Percentiles rank a stretch among this genome's conserved stretches.
phyloP scores from a whole-genome alignment of 1,140 invertebrate species.

The Nylanderia fulva region DNA sequence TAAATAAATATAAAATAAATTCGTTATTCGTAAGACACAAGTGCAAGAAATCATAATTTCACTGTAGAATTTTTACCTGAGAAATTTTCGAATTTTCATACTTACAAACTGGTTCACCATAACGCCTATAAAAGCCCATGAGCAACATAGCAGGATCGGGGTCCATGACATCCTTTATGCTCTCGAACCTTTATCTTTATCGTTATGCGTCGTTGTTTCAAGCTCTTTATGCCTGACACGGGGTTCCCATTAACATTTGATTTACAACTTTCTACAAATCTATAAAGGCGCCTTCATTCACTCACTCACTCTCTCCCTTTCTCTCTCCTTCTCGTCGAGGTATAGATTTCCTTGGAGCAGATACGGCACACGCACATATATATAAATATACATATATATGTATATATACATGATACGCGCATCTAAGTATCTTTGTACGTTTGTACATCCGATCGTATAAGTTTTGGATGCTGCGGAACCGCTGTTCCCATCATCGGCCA shows the following conservation, averaged over 20 bases:
- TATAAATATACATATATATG: background rate
- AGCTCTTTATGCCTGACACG: conserved; percentile 84
- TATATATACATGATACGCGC: background rate
- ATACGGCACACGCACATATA: conserved; percentile 21
- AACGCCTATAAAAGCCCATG: conserved; percentile 69
- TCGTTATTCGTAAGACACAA: background rate
- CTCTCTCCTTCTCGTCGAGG: conserved; percentile 8
- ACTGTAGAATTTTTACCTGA: too few relatives aligned
- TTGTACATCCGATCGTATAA: conserved; percentile 11
- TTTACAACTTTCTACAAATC: conserved; percentile 86
- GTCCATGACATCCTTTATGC: conserved; percentile 69
- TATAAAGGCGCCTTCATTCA: conserved; percentile 82
- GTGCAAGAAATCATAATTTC: background rate
- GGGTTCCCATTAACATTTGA: conserved; percentile 85
- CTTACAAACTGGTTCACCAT: conserved; percentile 73
- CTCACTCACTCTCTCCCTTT: too few relatives aligned
- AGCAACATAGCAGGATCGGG: conserved; percentile 43
- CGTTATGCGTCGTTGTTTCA: conserved; percentile 85
- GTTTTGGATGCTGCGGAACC: conserved; percentile 10
- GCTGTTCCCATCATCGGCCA: background rate
- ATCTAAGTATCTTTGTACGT: background rate
- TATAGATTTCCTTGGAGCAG: conserved; percentile 71
- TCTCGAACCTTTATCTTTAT: conserved; percentile 83
- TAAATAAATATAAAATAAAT: conserved; percentile 11
- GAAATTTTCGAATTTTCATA: conserved; percentile 61